These are phyloP conservation scores for Etheostoma nigrum DNA, from an alignment of 2,797 vertebrate species.

Conservation along the genomic window DNA sequence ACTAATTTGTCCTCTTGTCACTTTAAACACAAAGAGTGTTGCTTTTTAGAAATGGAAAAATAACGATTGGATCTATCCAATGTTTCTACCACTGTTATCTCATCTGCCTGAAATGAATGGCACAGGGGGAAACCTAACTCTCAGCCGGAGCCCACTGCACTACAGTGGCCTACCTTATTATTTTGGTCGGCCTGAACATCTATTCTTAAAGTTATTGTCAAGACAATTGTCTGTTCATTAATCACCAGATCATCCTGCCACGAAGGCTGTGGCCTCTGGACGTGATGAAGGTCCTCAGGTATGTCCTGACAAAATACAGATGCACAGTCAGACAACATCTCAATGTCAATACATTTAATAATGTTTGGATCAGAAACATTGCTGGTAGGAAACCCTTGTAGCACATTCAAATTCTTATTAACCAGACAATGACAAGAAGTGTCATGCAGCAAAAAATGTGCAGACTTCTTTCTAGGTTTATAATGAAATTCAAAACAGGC, in stretches of 20 bases:
- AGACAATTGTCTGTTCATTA: constrained; percentile 40
- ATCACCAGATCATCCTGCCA: constrained; percentile 87
- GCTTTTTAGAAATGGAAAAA: constrained; percentile 19
- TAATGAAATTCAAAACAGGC: constrained; percentile 33
- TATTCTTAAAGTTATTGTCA: constrained; percentile 26
- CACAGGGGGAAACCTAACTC: constrained; percentile 19
- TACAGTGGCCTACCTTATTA: constrained; percentile 1
- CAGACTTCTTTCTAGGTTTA: constrained; percentile 8
- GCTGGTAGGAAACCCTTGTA: not conserved
- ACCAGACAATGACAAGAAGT: constrained; percentile 7
- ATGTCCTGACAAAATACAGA: constrained; percentile 74
- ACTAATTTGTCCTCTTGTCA: constrained; percentile 16
- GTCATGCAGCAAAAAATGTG: not conserved
- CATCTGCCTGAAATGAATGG: constrained; percentile 26
- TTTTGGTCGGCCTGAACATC: constrained; percentile 1
- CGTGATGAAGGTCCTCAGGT: constrained; percentile 67
- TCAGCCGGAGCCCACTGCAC: not conserved
- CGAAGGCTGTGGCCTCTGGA: constrained; percentile 78
- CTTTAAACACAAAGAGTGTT: constrained; percentile 12
- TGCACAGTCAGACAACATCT: constrained; percentile 26
- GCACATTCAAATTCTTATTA: constrained; percentile 19
- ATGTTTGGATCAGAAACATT: constrained; percentile 5
- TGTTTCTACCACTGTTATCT: constrained; percentile 7
- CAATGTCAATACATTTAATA: not conserved
- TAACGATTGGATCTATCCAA: constrained; percentile 21